These are phyloP conservation scores for Lindbergichthys nudifrons DNA, from an alignment of 2,797 vertebrate species.

Conservation along the genomic window DNA sequence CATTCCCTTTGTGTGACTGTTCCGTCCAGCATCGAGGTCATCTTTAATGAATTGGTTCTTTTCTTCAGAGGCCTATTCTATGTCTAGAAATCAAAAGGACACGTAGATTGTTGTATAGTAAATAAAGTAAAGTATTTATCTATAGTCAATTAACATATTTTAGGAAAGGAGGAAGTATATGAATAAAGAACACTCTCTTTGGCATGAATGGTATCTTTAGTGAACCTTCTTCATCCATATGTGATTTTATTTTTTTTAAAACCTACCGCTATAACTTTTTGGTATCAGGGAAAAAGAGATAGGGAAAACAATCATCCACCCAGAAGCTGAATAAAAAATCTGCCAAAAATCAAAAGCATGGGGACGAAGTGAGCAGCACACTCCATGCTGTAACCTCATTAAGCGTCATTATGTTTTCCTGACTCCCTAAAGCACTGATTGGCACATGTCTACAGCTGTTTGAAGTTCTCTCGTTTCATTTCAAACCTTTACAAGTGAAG, in stretches of 20 bases:
- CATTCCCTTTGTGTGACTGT: slow-evolving; percentile 49
- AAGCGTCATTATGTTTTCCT: background rate
- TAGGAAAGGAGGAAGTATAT: background rate
- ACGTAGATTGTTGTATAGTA: background rate
- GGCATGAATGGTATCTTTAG: background rate
- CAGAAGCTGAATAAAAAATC: slow-evolving; percentile 2
- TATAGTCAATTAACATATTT: background rate
- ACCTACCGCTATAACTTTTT: no score
- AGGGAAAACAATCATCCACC: slow-evolving; percentile 17
- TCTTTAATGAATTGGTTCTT: slow-evolving; percentile 68
- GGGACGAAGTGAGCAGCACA: background rate
- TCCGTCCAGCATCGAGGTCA: slow-evolving; percentile 56
- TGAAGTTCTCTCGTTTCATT: slow-evolving; percentile 23
- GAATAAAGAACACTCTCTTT: background rate
- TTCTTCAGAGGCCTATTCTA: slow-evolving; percentile 49
- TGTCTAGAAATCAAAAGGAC: slow-evolving; percentile 31
- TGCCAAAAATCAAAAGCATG: slow-evolving; percentile 26
- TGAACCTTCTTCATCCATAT: background rate
- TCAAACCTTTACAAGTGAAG: slow-evolving; percentile 15
- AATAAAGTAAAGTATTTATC: background rate
- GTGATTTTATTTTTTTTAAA: background rate
- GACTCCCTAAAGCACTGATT: background rate
- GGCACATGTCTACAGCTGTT: slow-evolving; percentile 1
- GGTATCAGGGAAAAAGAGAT: background rate
- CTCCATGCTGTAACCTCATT: background rate